Percentiles rank a stretch among this genome's conserved stretches.
These are phyloP conservation scores for Crenuchus spilurus DNA, from an alignment of 2,797 vertebrate genomes.

Conservation along the genomic window DNA sequence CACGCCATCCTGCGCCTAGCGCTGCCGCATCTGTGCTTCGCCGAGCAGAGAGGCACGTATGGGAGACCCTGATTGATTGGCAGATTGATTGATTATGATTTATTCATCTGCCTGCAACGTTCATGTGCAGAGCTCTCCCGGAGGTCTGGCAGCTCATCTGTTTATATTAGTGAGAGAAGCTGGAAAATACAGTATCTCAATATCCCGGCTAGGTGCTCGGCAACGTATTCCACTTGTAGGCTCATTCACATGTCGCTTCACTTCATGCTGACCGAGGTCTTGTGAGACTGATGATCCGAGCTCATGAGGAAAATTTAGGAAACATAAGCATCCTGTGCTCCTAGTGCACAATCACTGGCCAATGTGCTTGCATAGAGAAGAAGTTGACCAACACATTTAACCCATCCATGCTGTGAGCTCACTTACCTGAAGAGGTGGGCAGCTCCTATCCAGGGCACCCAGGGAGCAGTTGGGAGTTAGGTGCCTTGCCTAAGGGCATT, in stretches of 20 bases:
- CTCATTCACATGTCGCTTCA: conserved; percentile 2
- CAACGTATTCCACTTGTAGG: not conserved
- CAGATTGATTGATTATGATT: conserved; percentile 67
- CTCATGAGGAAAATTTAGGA: not conserved
- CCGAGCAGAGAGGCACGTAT: conserved; percentile 10
- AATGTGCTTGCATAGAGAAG: no score
- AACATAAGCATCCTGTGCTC: no score
- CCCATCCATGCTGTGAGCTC: no score
- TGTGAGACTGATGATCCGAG: not conserved
- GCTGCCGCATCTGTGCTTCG: conserved; percentile 23
- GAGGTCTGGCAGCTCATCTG: conserved; percentile 64
- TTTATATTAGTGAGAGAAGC: conserved; percentile 59
- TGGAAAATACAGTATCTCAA: conserved; percentile 41
- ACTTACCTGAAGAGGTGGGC: no score
- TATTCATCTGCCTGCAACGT: conserved; percentile 54
- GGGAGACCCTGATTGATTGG: conserved; percentile 62
- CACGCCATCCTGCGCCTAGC: conserved; percentile 46
- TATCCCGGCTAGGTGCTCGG: conserved; percentile 46
- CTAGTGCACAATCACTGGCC: no score
- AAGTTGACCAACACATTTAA: no score
- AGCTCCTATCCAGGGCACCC: no score
- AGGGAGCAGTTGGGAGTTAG: no score
- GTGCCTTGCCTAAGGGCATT: no score
- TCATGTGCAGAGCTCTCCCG: conserved; percentile 43
- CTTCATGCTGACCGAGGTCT: not conserved